Evolutionary conservation across 2,888 invertebrate species (phyloP).

Genomic region (Alsophila aescularia): DNA sequence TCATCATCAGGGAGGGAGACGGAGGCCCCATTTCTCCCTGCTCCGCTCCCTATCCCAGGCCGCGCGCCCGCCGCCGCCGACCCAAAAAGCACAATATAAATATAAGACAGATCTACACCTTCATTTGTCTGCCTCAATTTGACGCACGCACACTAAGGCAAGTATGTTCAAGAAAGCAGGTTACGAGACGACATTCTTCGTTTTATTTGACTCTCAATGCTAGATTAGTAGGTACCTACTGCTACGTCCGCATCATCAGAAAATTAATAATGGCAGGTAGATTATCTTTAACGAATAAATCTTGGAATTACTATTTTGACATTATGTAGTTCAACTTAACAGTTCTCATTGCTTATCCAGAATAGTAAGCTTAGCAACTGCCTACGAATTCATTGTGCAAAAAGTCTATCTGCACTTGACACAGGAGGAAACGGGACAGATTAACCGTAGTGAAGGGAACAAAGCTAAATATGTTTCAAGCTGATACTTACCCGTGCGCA

Average conservation of each 20-base stretch:
- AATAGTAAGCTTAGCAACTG: conserved; percentile 7
- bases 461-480: conserved; percentile 84
- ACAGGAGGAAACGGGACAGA: conserved; percentile 84
- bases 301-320: too few species aligned
- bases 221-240: too few species aligned
- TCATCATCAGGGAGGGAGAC: conserved; percentile 85
- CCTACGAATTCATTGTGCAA: conserved; percentile 48
- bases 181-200: too few species aligned
- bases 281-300: too few species aligned
- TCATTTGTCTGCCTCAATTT: not conserved
- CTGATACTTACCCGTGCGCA: conserved; percentile 75
- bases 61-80: conserved; percentile 55
- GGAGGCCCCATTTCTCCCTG: conserved; percentile 18
- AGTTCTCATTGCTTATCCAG: not conserved
- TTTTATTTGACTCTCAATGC: too few species aligned
- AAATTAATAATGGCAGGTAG: too few species aligned
- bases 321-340: too few species aligned
- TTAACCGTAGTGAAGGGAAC: conserved; percentile 84
- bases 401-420: conserved; percentile 85
- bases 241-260: too few species aligned
- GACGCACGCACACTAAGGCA: not conserved
- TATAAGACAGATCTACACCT: conserved; percentile 4
- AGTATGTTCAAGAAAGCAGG: not conserved
- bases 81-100: conserved; percentile 29
- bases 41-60: conserved; percentile 24